Percentiles rank a stretch among this genome's conserved stretches.
phyloP scores from a whole-genome alignment of 2,797 vertebrate species.

The Ceryle rudis region DNA sequence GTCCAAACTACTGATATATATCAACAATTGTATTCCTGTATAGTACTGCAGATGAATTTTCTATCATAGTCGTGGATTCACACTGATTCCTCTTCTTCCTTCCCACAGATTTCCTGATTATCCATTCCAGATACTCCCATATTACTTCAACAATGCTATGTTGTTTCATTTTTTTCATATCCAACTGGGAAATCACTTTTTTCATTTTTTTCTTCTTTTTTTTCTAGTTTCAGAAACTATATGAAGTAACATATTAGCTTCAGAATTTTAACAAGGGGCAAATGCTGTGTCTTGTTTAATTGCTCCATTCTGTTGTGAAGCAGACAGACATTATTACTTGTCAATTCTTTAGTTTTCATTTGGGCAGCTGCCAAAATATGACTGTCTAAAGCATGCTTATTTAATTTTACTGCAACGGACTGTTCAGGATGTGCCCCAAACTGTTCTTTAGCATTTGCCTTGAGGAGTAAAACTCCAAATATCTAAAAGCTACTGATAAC shows the following conservation, averaged over 20 bases:
- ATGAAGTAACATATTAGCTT: neutral
- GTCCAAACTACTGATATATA: neutral
- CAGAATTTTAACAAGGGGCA: neutral
- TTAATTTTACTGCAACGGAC: constrained; percentile 16
- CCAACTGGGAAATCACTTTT: neutral
- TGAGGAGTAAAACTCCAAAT: constrained; percentile 22
- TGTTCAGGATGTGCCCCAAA: neutral
- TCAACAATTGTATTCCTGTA: neutral
- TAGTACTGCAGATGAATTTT: neutral
- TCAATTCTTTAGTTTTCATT: neutral
- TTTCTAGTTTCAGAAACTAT: neutral
- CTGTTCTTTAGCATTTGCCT: constrained; percentile 14
- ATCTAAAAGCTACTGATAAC: constrained; percentile 54
- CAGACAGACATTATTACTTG: neutral
- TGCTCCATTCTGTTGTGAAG: neutral
- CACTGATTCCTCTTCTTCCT: neutral
- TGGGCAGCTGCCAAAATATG: neutral
- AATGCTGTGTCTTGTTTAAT: neutral
- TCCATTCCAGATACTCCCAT: neutral
- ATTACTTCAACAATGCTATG: neutral
- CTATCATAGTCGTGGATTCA: neutral
- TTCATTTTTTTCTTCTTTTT: neutral
- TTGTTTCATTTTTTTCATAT: neutral
- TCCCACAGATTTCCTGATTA: neutral
- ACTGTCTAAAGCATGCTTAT: neutral